Conservation (phyloP, 2,888 invertebrate species). For the Acanthosepion lycidas region DNA sequence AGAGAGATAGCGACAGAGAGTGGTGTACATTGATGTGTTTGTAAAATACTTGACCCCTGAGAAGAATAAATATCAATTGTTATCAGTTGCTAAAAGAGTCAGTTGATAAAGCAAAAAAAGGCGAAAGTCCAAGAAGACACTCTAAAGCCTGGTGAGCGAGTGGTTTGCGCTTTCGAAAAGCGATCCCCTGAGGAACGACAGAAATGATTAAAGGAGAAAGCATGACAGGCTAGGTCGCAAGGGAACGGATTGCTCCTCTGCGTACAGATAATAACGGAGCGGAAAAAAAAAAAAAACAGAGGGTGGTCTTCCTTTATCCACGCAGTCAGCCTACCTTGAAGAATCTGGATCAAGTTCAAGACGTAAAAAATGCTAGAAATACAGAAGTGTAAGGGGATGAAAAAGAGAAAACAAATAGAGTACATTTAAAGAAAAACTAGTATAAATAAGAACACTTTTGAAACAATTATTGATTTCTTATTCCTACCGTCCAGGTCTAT, state of each 20-base stretch:
- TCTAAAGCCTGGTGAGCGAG: background rate
- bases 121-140: background rate
- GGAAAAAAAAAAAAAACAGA: background rate
- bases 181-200: background rate
- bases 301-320: background rate
- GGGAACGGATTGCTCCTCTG: background rate
- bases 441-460: no score
- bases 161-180: background rate
- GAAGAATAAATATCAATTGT: background rate
- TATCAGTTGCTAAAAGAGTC: slow-evolving; percentile 13
- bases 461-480: no score
- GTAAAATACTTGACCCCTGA: background rate
- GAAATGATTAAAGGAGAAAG: background rate
- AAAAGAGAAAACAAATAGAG: background rate
- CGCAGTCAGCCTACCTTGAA: background rate
- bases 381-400: background rate
- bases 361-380: background rate
- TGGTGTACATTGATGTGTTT: no score
- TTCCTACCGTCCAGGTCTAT: no score
- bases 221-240: background rate
- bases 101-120: background rate
- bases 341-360: background rate
- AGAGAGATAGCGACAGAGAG: no score
- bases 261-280: background rate
- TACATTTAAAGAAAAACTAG: no score